These are phyloP conservation scores for Melikaiella ostensackeni DNA, from an alignment of 2,888 invertebrate genomes.

Conservation along the genomic window DNA sequence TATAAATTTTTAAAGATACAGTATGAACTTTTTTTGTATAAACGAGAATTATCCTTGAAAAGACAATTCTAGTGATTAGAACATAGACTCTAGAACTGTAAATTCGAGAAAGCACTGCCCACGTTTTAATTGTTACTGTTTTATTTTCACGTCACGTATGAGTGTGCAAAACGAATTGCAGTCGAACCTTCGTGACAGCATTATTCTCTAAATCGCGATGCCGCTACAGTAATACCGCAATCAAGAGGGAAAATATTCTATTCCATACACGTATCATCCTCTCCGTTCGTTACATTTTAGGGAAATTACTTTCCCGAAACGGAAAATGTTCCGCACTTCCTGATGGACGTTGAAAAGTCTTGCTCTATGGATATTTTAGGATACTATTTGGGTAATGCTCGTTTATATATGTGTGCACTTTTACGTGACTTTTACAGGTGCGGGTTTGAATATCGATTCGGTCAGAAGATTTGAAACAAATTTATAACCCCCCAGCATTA, in stretches of 20 bases:
- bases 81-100: not conserved
- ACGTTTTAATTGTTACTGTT: slow-evolving; percentile 19
- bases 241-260: slow-evolving; percentile 32
- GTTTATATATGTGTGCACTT: not conserved
- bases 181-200: slow-evolving; percentile 21
- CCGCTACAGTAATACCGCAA: slow-evolving; percentile 1
- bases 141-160: slow-evolving; percentile 37
- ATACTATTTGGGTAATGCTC: not conserved
- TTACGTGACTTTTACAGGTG: not conserved
- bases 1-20: too few species aligned
- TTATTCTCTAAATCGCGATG: slow-evolving; percentile 31
- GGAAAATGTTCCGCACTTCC: not conserved
- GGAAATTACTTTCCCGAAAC: slow-evolving; percentile 28
- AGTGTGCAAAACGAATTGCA: slow-evolving; percentile 15
- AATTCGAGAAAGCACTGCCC: slow-evolving; percentile 18
- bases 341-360: not conserved
- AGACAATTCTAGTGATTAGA: not conserved
- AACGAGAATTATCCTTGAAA: too few species aligned
- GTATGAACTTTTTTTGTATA: too few species aligned
- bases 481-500: not conserved
- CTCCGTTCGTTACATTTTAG: slow-evolving; percentile 30
- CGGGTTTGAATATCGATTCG: not conserved
- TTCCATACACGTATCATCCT: slow-evolving; percentile 22
- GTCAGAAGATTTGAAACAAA: not conserved
- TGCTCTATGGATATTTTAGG: not conserved